Base-by-base conservation (phyloP, 2,888 invertebrate species). In the Erebia aethiops region DNA sequence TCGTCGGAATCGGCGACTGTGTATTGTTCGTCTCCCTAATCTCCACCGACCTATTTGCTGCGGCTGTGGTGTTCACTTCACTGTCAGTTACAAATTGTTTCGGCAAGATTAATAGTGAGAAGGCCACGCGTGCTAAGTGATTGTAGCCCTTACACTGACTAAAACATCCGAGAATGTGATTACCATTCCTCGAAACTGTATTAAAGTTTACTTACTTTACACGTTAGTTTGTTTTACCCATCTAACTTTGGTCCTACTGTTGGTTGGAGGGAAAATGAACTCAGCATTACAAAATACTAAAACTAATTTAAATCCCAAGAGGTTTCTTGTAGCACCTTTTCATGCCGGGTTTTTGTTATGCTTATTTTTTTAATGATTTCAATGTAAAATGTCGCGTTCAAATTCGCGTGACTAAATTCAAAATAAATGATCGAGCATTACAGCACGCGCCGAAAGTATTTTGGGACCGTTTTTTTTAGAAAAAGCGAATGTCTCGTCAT, bases 41-140 rank as follows among this genome's bases (percentile, higher is more conserved):
- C 57, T 57, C 57, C 66, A 14, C 56, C 43, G 46, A 57, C 56
- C 66, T 46, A 66, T 66, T 66, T 46, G 52, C 35, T 54, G 66
- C 5, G 66, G 66, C 56, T 54, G 14, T 5, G 54, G 43, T 43
- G 52, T 51, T 41, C 62, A 21, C 56, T 66, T 4, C 56, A 18
- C 43, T 66, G 66, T 66, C 66, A 66, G 66, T 66, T 56, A 66
- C 66, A 66, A 66, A 66, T 66, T 66, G 66, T 66, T 66, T 57
- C 56, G 14, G 66, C 43, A 43, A 66, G 66, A 66, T 66, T 66
- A 66, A 66, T 66, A 66, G 66, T 54, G 16, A 18, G 56, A 7
- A 57, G 56, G 41, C 14, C 66, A 66, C 54, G 41, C 46, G 66
- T 57, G 56, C n/a, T 66, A 66, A 66, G 66, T 66, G 66, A 66